phyloP scores from a whole-genome alignment of 2,888 invertebrate species.

The Smittia aterrima region DNA sequence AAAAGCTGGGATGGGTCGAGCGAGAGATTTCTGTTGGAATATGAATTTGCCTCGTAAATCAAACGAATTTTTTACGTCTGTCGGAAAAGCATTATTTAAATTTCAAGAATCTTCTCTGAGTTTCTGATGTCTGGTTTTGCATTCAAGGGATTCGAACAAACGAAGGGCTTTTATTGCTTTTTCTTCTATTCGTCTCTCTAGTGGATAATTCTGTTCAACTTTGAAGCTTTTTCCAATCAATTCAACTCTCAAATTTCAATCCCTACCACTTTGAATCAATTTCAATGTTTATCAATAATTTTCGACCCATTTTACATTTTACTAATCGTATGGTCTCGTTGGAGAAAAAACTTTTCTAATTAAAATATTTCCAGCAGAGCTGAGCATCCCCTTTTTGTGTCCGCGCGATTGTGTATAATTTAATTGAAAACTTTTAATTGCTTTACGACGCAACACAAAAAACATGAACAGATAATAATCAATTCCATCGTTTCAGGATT shows the following conservation, averaged over 20 bases:
- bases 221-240: background rate
- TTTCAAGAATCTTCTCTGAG: background rate
- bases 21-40: background rate
- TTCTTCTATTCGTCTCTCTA: no score
- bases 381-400: background rate
- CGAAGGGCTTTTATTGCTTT: no score
- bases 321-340: background rate
- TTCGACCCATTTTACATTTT: background rate
- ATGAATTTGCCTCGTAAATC: background rate
- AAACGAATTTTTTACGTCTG: background rate
- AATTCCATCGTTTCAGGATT: slow-evolving; percentile 1
- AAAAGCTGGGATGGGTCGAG: background rate
- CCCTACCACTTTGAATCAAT: background rate
- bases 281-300: slow-evolving; percentile 19
- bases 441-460: slow-evolving; percentile 3
- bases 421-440: slow-evolving; percentile 38
- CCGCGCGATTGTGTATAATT: slow-evolving; percentile 23
- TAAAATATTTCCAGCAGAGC: slow-evolving; percentile 21
- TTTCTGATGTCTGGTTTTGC: no score
- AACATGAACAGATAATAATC: slow-evolving; percentile 25
- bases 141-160: no score
- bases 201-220: background rate
- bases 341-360: slow-evolving; percentile 29
- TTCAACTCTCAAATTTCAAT: background rate
- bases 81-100: background rate